Evolutionary conservation across 2,113 vertebrate species (phyloP).

Genomic region (Anguilla japonica): DNA sequence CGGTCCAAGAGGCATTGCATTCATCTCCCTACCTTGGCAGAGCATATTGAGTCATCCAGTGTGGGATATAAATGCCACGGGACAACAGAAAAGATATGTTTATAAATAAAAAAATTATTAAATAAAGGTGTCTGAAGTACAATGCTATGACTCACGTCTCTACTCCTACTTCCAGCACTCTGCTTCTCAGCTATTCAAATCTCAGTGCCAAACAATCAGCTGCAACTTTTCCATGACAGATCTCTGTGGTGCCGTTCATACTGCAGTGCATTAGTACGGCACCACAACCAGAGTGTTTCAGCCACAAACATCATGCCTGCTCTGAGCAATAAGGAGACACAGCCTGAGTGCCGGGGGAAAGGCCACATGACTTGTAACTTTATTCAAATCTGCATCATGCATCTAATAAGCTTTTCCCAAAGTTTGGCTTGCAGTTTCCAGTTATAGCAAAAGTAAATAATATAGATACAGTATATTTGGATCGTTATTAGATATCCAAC

Average conservation of each 20-base stretch:
- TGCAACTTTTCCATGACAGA: neutral
- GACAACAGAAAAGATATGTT: constrained; percentile 16
- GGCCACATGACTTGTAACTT: no score
- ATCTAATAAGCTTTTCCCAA: no score
- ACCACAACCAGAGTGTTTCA: neutral
- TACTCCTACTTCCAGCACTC: constrained; percentile 38
- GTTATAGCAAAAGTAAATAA: no score
- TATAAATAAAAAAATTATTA: constrained; percentile 25
- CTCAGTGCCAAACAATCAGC: constrained; percentile 37
- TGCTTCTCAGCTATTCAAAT: constrained; percentile 39
- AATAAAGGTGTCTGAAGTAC: constrained; percentile 11
- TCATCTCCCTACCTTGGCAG: constrained; percentile 18
- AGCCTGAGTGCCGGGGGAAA: neutral
- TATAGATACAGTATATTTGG: neutral
- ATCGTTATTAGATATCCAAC: neutral
- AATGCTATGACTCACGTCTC: constrained; percentile 42
- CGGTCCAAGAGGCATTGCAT: neutral
- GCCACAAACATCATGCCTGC: neutral
- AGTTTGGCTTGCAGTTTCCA: no score
- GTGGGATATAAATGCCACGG: constrained; percentile 32
- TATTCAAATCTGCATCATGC: no score
- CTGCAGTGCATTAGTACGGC: neutral
- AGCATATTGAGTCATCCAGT: constrained; percentile 31
- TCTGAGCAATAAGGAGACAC: neutral
- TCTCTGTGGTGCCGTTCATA: neutral